These are phyloP conservation scores for Pipistrellus nathusii DNA, from an alignment of 2,797 vertebrate genomes.

Conservation along the genomic window DNA sequence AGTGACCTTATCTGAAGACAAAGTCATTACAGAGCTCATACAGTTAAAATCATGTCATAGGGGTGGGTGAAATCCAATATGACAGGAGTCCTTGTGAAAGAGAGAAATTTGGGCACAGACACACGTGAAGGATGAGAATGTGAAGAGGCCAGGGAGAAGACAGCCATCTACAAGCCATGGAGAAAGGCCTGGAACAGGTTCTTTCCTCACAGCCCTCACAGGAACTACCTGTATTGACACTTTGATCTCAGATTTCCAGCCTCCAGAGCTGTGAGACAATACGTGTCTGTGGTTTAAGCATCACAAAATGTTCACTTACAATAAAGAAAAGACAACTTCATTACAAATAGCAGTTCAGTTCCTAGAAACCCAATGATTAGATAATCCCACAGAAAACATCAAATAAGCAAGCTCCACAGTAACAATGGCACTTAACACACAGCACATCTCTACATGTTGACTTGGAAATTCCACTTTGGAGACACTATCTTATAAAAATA, in stretches of 20 bases:
- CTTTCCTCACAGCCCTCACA: not conserved
- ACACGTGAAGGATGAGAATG: not conserved
- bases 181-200: too few species aligned
- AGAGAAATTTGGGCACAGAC: not conserved
- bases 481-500: conserved; percentile 25
- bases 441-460: not conserved
- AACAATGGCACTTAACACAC: not conserved
- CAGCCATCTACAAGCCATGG: not conserved
- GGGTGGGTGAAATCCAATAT: too few species aligned
- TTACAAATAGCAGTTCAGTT: not conserved
- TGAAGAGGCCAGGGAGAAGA: not conserved
- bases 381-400: conserved; percentile 28
- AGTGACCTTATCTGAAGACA: not conserved
- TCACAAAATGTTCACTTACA: not conserved
- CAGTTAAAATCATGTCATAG: not conserved
- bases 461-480: conserved; percentile 5
- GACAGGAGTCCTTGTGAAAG: not conserved
- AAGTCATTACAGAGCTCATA: not conserved
- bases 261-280: not conserved
- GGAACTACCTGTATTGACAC: not conserved
- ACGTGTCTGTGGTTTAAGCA: not conserved
- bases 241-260: not conserved
- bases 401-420: not conserved
- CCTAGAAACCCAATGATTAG: conserved; percentile 22
- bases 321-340: not conserved